phyloP scores from a whole-genome alignment of 2,888 invertebrate species.

The Drosophila meridiana region DNA sequence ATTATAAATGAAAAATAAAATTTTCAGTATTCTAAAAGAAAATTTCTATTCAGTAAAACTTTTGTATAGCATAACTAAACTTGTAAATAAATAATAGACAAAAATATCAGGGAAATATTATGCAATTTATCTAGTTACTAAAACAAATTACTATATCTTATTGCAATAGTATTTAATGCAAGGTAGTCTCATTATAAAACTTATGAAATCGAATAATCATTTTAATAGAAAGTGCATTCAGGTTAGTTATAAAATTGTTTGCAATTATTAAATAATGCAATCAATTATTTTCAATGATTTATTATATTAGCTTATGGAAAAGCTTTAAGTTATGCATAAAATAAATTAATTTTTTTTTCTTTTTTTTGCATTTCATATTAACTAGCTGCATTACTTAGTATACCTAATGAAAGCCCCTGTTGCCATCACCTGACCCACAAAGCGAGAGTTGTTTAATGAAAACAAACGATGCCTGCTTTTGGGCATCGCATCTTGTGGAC shows the following conservation, averaged over 20 bases:
- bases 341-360: background rate
- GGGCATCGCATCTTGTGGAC: slow-evolving; percentile 2
- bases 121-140: background rate
- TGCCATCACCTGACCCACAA: background rate
- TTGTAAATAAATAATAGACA: too few species aligned
- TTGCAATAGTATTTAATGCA: background rate
- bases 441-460: background rate
- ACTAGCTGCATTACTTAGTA: background rate
- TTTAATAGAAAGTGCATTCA: slow-evolving; percentile 4
- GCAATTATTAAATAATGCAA: background rate
- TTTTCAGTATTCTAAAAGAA: too few species aligned
- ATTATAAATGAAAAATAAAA: too few species aligned
- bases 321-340: background rate
- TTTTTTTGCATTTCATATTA: background rate
- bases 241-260: slow-evolving; percentile 6
- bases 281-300: background rate
- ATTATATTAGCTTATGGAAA: background rate
- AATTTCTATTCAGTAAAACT: too few species aligned
- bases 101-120: background rate
- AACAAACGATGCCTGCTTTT: slow-evolving; percentile 6
- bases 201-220: background rate
- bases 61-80: too few species aligned
- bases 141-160: background rate
- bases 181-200: background rate
- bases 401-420: background rate